Base-by-base conservation (phyloP, 2,888 invertebrate genomes). In the Junonia oenone region DNA sequence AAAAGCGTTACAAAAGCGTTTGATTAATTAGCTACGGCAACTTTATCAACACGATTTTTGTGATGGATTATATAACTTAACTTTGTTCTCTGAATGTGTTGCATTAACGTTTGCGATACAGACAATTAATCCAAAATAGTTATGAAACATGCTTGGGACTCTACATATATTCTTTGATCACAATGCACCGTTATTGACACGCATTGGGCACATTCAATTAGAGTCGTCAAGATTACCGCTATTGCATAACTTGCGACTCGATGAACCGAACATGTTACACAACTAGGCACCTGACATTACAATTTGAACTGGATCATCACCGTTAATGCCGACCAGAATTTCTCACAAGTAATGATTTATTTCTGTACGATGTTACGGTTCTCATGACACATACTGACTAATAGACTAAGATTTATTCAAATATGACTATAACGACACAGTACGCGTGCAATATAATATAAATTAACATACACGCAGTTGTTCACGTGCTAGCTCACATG, bases 231-330 rank as follows among this genome's bases (percentile, higher is more conserved):
- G 81, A 86, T 87, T 79, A 83, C 73, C 61, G 65, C 61, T 68
- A 67, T 87, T 86, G 78, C 83, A 78, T 81, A 87, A 89, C 81
- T 74, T 73, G 74, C 72, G 77, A 76, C 77, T 77, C 67, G 71
- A 68, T 75, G 71, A 73, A 77, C 73, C 64, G 66, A 74, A 75
- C 78, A 72, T 74, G 82, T 80, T 83, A 78, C 78, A 78, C 78
- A 79, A 83, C 79, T 71, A 73, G 72, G 70, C 83, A 81, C 81
- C 72, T 81, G 81, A 72, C 74, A 69, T 78, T 75, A 76, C 72
- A 64, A 58, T 62, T 67, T 69, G 73, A 77, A 81, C 78, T 75
- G 68, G 76, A 77, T 72, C 68, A 78, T 78, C 78, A 73, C 74
- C 68, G 73, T 74, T 75, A 69, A 71, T 17, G 13, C 17, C n/a